Conservation (phyloP, 1,140 invertebrate genomes). For the Zaprionus tsacasi region DNA sequence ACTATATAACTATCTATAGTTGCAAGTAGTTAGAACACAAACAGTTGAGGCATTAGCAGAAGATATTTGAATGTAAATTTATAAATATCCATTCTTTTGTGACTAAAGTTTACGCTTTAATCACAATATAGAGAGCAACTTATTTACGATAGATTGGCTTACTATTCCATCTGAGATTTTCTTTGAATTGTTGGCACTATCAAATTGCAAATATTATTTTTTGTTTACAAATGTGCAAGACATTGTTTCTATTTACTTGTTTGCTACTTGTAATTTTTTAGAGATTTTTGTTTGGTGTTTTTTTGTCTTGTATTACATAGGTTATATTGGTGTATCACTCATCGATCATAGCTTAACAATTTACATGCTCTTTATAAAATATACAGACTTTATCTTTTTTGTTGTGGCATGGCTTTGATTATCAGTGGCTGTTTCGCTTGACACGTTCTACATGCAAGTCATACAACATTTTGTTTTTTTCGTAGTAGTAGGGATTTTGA, state of each 20-base stretch:
- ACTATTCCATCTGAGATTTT: conserved; percentile 50
- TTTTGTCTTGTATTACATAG: conserved; percentile 12
- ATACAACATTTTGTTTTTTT: conserved; percentile 81
- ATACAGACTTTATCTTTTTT: conserved; percentile 2
- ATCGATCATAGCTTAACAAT: conserved; percentile 18
- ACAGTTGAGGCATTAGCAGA: conserved; percentile 19
- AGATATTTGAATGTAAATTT: conserved; percentile 18
- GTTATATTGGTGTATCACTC: conserved; percentile 26
- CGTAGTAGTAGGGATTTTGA: conserved; percentile 80
- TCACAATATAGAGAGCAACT: conserved; percentile 31
- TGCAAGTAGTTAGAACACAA: conserved; percentile 32
- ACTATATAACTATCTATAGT: conserved; percentile 3
- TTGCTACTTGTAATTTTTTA: conserved; percentile 9
- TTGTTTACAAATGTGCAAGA: neutral
- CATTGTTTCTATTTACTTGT: conserved; percentile 16
- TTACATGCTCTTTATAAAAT: conserved; percentile 9
- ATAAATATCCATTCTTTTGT: conserved; percentile 13
- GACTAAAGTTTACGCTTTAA: neutral
- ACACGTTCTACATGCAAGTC: conserved; percentile 77
- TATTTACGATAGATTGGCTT: conserved; percentile 25
- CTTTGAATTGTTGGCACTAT: conserved; percentile 47
- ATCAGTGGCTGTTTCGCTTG: conserved; percentile 62
- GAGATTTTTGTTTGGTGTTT: neutral
- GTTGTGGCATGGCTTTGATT: conserved; percentile 21
- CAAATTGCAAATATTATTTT: conserved; percentile 21